These are phyloP conservation scores for Apis florea DNA, from an alignment of 1,140 invertebrate species.

Conservation along the genomic window DNA sequence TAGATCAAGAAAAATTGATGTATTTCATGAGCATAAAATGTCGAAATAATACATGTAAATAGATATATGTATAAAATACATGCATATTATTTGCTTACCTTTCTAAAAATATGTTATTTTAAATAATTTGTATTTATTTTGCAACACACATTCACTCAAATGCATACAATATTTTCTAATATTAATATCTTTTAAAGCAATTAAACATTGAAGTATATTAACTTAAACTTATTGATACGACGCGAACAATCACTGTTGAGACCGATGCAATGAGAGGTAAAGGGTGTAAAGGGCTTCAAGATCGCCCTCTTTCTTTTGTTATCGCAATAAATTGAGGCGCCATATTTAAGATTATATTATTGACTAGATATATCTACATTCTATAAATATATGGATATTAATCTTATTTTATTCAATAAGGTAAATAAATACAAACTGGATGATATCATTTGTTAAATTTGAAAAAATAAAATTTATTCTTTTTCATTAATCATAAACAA, in stretches of 20 bases:
- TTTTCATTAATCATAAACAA: too few relatives aligned
- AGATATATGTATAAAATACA: not conserved
- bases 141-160: not conserved
- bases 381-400: too few relatives aligned
- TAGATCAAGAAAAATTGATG: slow-evolving; percentile 66
- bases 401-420: too few relatives aligned
- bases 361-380: too few relatives aligned
- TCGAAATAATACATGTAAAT: not conserved
- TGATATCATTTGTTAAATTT: too few relatives aligned
- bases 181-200: not conserved
- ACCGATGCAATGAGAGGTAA: slow-evolving; percentile 25
- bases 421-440: too few relatives aligned
- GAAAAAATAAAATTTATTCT: too few relatives aligned
- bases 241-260: not conserved
- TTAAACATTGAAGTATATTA: not conserved
- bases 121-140: not conserved
- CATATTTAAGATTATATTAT: not conserved
- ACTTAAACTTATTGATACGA: not conserved
- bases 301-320: slow-evolving; percentile 26
- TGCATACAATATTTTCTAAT: not conserved
- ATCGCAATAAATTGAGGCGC: not conserved
- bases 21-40: slow-evolving; percentile 41
- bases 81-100: not conserved
- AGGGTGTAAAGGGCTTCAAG: slow-evolving; percentile 25
- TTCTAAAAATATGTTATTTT: not conserved